Percentiles rank a stretch among this genome's conserved stretches.
Evolutionary conservation across 2,797 vertebrate genomes (phyloP).

Genomic region (Discoglossus pictus): DNA sequence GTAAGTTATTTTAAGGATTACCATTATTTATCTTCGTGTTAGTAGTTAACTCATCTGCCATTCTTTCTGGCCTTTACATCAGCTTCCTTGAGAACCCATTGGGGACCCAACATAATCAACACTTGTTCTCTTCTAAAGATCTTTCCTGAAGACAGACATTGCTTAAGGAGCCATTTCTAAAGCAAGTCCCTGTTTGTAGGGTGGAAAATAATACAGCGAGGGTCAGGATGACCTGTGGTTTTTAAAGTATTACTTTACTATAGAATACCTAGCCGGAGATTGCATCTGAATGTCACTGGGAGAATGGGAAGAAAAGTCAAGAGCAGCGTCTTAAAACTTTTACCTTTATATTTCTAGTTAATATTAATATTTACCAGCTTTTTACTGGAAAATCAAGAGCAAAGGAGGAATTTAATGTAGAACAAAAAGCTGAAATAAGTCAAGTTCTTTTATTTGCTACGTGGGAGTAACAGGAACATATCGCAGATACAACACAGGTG

Average conservation of each 20-base stretch:
- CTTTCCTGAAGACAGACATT: conserved; percentile 58
- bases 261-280: neutral
- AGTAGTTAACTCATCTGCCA: conserved; percentile 54
- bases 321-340: neutral
- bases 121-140: conserved; percentile 61
- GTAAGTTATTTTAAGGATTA: too few species aligned
- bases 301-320: neutral
- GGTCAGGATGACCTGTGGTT: conserved; percentile 4
- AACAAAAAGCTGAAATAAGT: too few species aligned
- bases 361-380: too few species aligned
- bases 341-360: too few species aligned
- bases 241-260: conserved; percentile 1
- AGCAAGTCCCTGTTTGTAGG: conserved; percentile 54
- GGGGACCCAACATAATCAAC: conserved; percentile 63
- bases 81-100: conserved; percentile 68
- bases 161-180: conserved; percentile 57
- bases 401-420: too few species aligned
- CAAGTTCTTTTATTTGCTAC: too few species aligned
- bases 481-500: too few species aligned
- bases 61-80: conserved; percentile 68
- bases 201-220: neutral
- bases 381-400: too few species aligned
- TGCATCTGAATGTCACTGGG: conserved; percentile 13
- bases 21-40: too few species aligned
- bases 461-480: too few species aligned